Evolutionary conservation across 1,140 invertebrate genomes (phyloP).

Genomic region (Magallana angulata): DNA sequence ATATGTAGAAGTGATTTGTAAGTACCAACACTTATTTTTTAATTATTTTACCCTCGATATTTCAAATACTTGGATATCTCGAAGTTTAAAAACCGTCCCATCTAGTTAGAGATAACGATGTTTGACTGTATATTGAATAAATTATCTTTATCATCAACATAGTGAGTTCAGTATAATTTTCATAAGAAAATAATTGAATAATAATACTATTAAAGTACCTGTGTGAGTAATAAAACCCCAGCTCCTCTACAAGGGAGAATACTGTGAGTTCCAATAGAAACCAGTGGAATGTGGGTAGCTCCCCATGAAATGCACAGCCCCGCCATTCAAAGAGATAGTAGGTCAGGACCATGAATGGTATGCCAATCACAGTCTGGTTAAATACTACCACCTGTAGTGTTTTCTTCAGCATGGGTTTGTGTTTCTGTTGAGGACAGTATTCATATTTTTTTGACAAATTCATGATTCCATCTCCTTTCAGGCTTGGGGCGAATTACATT

Average conservation of each 20-base stretch:
- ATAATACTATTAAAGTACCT: slow-evolving; percentile 80
- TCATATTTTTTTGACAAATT: not conserved
- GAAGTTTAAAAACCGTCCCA: too few relatives aligned
- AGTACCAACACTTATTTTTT: too few relatives aligned
- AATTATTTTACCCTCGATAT: too few relatives aligned
- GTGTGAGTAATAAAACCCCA: slow-evolving; percentile 93
- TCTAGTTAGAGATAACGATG: too few relatives aligned
- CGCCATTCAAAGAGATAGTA: slow-evolving; percentile 86
- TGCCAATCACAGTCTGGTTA: slow-evolving; percentile 88
- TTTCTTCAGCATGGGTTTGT: slow-evolving; percentile 76
- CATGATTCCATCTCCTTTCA: not conserved
- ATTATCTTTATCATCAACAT: too few relatives aligned
- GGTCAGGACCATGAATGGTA: slow-evolving; percentile 84
- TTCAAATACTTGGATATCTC: too few relatives aligned
- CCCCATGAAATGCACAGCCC: slow-evolving; percentile 83
- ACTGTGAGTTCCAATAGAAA: slow-evolving; percentile 88
- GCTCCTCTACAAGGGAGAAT: slow-evolving; percentile 90
- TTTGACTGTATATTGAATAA: too few relatives aligned
- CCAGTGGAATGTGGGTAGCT: slow-evolving; percentile 91
- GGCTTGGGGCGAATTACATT: too few relatives aligned
- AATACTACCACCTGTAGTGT: slow-evolving; percentile 87
- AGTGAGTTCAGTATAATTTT: too few relatives aligned
- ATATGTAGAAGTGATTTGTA: too few relatives aligned
- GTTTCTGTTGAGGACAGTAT: slow-evolving; percentile 62
- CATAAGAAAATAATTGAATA: too few relatives aligned